These are phyloP conservation scores for Nomia melanderi DNA, from an alignment of 1,140 invertebrate genomes.

Conservation along the genomic window DNA sequence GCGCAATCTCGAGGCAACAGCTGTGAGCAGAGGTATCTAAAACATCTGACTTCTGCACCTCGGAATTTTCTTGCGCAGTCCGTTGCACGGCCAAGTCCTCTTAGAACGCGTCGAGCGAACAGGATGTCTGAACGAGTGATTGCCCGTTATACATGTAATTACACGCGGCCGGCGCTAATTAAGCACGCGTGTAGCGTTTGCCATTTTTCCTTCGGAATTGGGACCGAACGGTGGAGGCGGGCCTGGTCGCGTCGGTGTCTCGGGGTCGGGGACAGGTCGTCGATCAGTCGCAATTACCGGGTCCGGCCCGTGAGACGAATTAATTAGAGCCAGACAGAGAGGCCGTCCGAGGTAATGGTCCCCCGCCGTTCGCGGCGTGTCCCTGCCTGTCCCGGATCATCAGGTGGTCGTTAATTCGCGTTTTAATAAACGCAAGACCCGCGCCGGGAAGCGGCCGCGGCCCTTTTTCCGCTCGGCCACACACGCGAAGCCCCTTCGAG, in stretches of 20 bases:
- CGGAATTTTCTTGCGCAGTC: no score
- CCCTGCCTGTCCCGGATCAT: neutral
- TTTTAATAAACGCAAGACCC: constrained; percentile 16
- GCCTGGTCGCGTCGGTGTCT: neutral
- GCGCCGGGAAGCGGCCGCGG: neutral
- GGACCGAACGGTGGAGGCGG: neutral
- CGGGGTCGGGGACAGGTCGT: neutral
- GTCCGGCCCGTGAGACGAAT: constrained; percentile 29
- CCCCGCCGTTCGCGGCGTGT: neutral
- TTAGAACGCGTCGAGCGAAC: neutral
- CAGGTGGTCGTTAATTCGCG: constrained; percentile 5
- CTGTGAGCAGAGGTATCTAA: no score
- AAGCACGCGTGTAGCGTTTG: constrained; percentile 39
- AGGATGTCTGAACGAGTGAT: constrained; percentile 21
- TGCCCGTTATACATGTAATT: constrained; percentile 36
- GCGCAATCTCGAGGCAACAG: no score
- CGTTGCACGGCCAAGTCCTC: neutral
- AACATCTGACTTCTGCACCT: no score
- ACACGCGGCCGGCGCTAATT: constrained; percentile 38
- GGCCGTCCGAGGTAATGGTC: neutral
- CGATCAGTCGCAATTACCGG: constrained; percentile 42
- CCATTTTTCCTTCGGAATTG: constrained; percentile 32
- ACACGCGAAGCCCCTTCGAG: neutral
- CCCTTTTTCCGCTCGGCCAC: constrained; percentile 7
- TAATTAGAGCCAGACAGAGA: constrained; percentile 27